These are phyloP conservation scores for Muscina levida DNA, from an alignment of 2,888 invertebrate genomes.

Conservation along the genomic window DNA sequence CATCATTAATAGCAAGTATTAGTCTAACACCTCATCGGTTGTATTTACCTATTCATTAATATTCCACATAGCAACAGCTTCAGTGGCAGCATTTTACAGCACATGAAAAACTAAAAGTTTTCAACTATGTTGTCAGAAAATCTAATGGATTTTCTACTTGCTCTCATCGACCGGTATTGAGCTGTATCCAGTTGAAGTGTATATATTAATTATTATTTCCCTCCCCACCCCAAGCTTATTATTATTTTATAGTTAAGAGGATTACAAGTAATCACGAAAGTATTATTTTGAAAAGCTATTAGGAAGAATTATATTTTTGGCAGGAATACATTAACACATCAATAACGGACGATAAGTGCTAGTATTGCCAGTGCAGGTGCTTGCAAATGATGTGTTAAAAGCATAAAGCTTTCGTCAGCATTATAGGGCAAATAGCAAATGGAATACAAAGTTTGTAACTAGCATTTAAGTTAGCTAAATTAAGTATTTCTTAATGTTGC, in stretches of 20 bases:
- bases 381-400: neutral
- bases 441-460: neutral
- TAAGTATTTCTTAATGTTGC: no score
- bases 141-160: neutral
- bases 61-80: neutral
- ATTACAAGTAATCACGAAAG: slow-evolving; percentile 20
- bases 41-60: neutral
- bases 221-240: neutral
- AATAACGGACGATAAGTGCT: no score
- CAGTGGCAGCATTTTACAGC: no score
- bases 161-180: neutral
- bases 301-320: slow-evolving; percentile 3
- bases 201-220: slow-evolving; percentile 3
- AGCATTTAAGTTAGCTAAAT: no score
- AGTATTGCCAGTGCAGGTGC: slow-evolving; percentile 8
- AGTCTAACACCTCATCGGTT: neutral
- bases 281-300: slow-evolving; percentile 19
- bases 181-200: neutral
- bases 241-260: slow-evolving; percentile 25
- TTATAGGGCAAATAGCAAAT: neutral
- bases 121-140: neutral
- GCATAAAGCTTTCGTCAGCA: slow-evolving; percentile 8
- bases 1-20: neutral
- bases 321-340: slow-evolving; percentile 14
- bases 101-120: neutral